Conservation (phyloP, 2,113 vertebrate species). For the Zosterops pallidus region DNA sequence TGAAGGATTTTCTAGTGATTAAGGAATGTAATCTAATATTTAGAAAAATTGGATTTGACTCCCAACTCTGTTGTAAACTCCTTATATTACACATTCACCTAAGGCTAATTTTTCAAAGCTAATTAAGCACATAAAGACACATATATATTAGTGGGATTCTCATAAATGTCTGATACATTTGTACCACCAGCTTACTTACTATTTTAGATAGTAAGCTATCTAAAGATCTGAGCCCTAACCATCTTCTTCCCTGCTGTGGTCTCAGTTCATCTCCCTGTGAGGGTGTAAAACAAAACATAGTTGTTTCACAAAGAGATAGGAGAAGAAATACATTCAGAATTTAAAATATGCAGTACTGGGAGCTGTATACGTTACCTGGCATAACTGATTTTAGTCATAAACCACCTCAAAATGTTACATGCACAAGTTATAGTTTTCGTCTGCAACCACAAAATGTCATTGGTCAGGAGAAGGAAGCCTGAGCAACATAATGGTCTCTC, state of each 20-base stretch:
- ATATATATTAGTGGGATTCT: background rate
- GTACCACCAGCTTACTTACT: background rate
- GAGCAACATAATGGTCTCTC: background rate
- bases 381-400: background rate
- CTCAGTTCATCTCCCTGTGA: background rate
- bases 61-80: background rate
- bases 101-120: background rate
- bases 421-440: background rate
- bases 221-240: background rate
- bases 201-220: background rate
- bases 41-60: background rate
- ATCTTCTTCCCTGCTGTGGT: background rate
- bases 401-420: background rate
- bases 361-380: background rate
- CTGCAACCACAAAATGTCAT: background rate
- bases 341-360: background rate
- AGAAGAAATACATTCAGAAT: background rate
- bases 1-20: background rate
- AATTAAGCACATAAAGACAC: background rate
- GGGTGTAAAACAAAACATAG: background rate
- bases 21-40: background rate
- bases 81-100: background rate
- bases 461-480: background rate
- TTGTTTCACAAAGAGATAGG: background rate
- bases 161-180: background rate